Base-by-base conservation (phyloP, 2,888 invertebrate genomes). In the Phengaris alcon region DNA sequence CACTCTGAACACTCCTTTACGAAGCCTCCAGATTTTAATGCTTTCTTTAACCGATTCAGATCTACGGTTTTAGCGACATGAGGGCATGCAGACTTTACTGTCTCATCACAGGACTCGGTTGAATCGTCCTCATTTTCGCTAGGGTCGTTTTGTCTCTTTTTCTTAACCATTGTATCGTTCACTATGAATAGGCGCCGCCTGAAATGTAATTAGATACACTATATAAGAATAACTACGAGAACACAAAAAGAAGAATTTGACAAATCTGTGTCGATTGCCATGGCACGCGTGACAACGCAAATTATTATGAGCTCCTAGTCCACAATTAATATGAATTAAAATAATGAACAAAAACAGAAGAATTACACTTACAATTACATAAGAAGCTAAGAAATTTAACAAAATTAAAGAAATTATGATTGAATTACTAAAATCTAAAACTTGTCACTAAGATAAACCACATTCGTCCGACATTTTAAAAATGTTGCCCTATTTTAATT, bases 51-150 rank as follows among this genome's bases (percentile, higher is more conserved):
- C 75, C 92, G 92, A 1, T 90, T 86, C 75, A 96, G 86, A 83
- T 96, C 96, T 15, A 97, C 95, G 4, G 96, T 94, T 86, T 96
- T 96, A 10, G 94, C 91, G 75, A 96, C 94, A 88, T 97, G 97
- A 81, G 93, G 93, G 85, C 97, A 97, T 83, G 94, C 94, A 77
- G 93, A 91, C 78, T 91, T 93, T 82, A 94, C 94, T 83, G 94
- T 95, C 86, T 96, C 96, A 79, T 96, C 96, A 80, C 95, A 95
- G 22, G 96, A 96, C 83, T 96, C 96, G 0, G 96, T 96, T 6
- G 96, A 96, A 79, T 95, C 95, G 82, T 95, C 95, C 75, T 92
- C 93, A 80, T 95, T 95, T 80, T 94, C 95, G 72, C 93, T 93
- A 55, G 94, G 95, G 82, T 96, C 96, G 80, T 94, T 94, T 86